These are phyloP conservation scores for Hirtodrosophila histrioides DNA, from an alignment of 2,888 invertebrate genomes.

Conservation along the genomic window DNA sequence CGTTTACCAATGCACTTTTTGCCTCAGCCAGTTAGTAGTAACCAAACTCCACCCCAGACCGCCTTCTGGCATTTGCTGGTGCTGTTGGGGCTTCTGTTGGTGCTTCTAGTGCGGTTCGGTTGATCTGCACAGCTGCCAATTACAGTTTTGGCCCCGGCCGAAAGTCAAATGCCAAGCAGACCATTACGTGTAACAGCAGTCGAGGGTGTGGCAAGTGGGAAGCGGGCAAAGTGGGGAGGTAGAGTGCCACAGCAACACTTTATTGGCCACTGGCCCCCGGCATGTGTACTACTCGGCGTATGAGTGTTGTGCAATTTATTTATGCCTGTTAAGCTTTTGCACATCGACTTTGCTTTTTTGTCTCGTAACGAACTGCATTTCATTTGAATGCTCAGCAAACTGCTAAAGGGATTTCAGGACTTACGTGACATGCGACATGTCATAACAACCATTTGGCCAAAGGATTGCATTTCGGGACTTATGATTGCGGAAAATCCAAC, in stretches of 20 bases:
- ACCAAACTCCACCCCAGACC: background rate
- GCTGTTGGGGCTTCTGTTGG: background rate
- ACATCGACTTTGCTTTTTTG: conserved; percentile 9
- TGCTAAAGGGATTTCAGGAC: background rate
- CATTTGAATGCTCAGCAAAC: conserved; percentile 14
- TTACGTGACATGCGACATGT: background rate
- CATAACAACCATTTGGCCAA: background rate
- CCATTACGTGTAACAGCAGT: conserved; percentile 33
- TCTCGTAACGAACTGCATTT: conserved; percentile 5
- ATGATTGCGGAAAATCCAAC: background rate
- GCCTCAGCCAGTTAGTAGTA: conserved; percentile 35
- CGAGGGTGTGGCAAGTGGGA: background rate
- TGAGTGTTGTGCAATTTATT: conserved; percentile 47
- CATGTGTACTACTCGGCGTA: conserved; percentile 33
- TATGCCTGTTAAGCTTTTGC: conserved; percentile 8
- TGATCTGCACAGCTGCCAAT: conserved; percentile 65
- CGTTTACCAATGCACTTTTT: conserved; percentile 50
- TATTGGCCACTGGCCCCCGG: conserved; percentile 36
- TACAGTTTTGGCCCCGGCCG: conserved; percentile 47
- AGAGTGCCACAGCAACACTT: conserved; percentile 14
- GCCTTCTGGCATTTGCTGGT: background rate
- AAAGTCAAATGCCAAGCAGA: conserved; percentile 62
- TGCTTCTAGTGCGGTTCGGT: conserved; percentile 33
- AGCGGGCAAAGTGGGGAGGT: too few relatives aligned
- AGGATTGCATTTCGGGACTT: background rate